Conservation (phyloP, 2,113 vertebrate species). For the Lates calcarifer region DNA sequence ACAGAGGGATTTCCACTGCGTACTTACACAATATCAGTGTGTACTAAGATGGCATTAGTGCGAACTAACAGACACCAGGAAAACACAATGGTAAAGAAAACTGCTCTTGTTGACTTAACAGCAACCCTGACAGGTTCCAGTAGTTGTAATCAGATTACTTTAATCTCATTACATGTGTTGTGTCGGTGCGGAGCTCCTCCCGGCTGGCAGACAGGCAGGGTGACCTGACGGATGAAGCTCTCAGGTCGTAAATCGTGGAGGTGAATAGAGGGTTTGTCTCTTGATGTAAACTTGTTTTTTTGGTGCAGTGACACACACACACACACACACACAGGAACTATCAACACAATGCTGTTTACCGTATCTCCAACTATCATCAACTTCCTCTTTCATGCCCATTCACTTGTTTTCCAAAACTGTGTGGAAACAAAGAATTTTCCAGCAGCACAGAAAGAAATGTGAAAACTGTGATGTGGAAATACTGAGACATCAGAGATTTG, state of each 20-base stretch:
- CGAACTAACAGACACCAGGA: conserved; percentile 22
- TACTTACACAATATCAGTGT: not conserved
- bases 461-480: conserved; percentile 34
- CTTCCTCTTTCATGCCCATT: conserved; percentile 57
- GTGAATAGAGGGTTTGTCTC: conserved; percentile 4
- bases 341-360: not conserved
- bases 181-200: conserved; percentile 11
- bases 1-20: not conserved
- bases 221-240: conserved; percentile 22
- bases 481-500: not conserved
- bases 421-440: conserved; percentile 30
- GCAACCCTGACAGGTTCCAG: conserved; percentile 31
- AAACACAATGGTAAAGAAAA: conserved; percentile 14
- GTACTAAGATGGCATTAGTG: conserved; percentile 1
- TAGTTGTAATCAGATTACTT: conserved; percentile 68
- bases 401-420: conserved; percentile 30
- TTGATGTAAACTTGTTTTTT: not conserved
- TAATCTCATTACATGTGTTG: conserved; percentile 51
- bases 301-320: not conserved
- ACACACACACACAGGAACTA: not conserved
- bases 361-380: not conserved
- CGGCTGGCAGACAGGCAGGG: conserved; percentile 5
- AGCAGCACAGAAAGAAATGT: not conserved
- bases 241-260: conserved; percentile 32
- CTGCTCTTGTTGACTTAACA: conserved; percentile 4